phyloP scores from a whole-genome alignment of 2,888 invertebrate species.

The Chalcosyrphus nemorum region DNA sequence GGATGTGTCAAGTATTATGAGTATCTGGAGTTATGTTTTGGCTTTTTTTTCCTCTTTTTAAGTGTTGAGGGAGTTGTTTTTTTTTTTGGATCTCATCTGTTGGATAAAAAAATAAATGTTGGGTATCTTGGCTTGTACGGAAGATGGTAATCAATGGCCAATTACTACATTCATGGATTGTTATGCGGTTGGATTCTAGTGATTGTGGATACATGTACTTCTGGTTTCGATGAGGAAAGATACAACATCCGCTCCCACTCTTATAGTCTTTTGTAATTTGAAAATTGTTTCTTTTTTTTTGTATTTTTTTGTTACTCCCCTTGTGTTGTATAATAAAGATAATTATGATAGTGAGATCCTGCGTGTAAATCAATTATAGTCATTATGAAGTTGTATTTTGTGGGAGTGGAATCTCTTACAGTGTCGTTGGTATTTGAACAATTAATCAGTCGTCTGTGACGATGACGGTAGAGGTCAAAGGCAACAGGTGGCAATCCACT shows the following conservation, averaged over 20 bases:
- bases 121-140: conserved; percentile 61
- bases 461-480: neutral
- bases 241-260: conserved; percentile 54
- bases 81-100: conserved; percentile 5
- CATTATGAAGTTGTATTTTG: conserved; percentile 37
- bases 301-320: conserved; percentile 13
- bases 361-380: conserved; percentile 71
- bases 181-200: conserved; percentile 65
- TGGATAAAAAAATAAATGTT: conserved; percentile 65
- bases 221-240: conserved; percentile 52
- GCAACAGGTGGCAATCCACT: conserved; percentile 21
- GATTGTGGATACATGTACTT: conserved; percentile 59
- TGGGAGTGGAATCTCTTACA: conserved; percentile 7
- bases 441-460: conserved; percentile 23
- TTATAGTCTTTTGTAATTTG: conserved; percentile 44
- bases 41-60: conserved; percentile 9
- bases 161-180: conserved; percentile 72
- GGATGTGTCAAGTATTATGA: conserved; percentile 33
- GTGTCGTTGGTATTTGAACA: conserved; percentile 9
- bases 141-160: conserved; percentile 73
- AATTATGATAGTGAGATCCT: conserved; percentile 54
- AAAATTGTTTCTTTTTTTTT: conserved; percentile 23
- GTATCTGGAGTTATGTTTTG: conserved; percentile 28
- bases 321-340: no score
- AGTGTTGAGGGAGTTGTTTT: conserved; percentile 27